A percentile compares a stretch with the other conserved stretches of the same genome.
phyloP scores from a whole-genome alignment of 2,113 vertebrate genomes.

The Nothoprocta perdicaria region DNA sequence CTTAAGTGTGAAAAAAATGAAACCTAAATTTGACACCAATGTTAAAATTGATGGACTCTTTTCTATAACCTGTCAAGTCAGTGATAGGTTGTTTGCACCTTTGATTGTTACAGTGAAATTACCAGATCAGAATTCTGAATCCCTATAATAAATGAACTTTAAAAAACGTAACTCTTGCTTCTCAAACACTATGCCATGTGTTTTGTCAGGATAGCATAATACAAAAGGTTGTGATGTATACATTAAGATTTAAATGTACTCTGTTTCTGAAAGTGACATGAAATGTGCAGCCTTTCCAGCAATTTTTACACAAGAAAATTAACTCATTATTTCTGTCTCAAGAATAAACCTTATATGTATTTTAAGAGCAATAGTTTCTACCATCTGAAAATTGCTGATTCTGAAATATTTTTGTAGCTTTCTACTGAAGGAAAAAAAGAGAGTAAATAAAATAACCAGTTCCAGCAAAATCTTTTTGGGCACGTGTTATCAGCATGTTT shows the following conservation, averaged over 20 bases:
- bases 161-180: constrained; percentile 44
- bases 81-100: constrained; percentile 40
- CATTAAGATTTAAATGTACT: constrained; percentile 36
- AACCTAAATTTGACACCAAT: constrained; percentile 19
- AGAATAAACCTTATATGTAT: not conserved
- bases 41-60: constrained; percentile 47
- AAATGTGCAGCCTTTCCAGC: constrained; percentile 8
- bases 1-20: not conserved
- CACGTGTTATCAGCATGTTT: not conserved
- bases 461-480: not conserved
- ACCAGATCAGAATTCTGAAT: constrained; percentile 56
- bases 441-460: not conserved
- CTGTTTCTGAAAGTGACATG: constrained; percentile 21
- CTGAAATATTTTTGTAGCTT: not conserved
- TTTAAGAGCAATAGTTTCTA: not conserved
- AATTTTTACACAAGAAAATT: constrained; percentile 47
- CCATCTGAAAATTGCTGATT: not conserved
- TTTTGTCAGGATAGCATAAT: constrained; percentile 53
- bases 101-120: constrained; percentile 48
- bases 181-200: constrained; percentile 3
- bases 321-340: constrained; percentile 41
- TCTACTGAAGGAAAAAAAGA: not conserved
- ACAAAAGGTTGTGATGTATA: constrained; percentile 47
- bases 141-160: constrained; percentile 40
- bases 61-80: constrained; percentile 45